Conservation (phyloP, 2,113 vertebrate genomes). For the Canis aureus region DNA sequence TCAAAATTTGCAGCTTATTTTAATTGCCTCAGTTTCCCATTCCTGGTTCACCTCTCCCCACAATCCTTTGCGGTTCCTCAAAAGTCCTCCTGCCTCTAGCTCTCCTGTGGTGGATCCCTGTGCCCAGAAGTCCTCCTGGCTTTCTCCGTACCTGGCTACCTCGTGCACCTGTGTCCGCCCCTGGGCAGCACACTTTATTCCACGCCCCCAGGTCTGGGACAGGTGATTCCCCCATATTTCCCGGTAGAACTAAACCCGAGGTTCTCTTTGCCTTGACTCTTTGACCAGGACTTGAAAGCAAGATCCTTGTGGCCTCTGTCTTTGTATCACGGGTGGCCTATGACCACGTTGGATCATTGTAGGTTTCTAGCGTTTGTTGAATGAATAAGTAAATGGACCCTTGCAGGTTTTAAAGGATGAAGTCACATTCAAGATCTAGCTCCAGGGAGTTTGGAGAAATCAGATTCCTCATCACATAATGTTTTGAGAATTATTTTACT, state of each 20-base stretch:
- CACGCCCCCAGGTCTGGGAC: background rate
- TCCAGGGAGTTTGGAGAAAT: background rate
- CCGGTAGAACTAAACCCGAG: background rate
- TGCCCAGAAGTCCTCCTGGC: background rate
- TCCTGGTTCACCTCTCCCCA: background rate
- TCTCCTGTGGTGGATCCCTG: background rate
- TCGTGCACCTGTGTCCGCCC: rapidly evolving
- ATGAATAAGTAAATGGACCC: background rate
- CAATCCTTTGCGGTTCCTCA: background rate
- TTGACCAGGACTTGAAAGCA: background rate
- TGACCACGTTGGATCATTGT: background rate
- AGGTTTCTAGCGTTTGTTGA: background rate
- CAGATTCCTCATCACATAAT: background rate
- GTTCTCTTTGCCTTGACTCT: background rate
- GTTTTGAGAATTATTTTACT: background rate
- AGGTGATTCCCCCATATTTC: background rate
- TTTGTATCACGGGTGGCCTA: background rate
- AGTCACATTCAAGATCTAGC: background rate
- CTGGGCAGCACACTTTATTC: too few species aligned
- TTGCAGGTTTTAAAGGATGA: background rate
- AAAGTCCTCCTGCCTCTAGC: background rate
- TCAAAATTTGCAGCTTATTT: background rate
- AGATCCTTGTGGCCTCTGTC: background rate
- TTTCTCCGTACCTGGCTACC: background rate
- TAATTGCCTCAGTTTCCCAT: background rate